Conservation (phyloP, 53 echinoderm and acorn worm genomes). For the Arbacia lixula region DNA sequence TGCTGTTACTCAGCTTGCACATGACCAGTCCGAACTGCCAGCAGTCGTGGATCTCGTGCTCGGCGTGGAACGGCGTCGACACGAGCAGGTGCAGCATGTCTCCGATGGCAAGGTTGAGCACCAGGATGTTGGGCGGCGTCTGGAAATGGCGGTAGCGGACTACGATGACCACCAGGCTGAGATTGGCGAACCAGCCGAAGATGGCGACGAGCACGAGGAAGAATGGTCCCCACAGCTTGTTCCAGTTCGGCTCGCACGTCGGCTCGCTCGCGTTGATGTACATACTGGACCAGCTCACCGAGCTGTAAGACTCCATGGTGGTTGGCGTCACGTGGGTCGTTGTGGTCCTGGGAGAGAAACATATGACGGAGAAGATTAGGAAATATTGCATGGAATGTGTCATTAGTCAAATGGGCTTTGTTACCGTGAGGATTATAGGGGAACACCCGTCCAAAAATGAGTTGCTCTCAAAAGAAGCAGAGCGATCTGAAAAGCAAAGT, state of each 20-base stretch:
- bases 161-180: slow-evolving; percentile 68
- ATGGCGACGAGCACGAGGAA: slow-evolving; percentile 48
- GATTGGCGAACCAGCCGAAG: slow-evolving; percentile 73
- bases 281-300: slow-evolving; percentile 24
- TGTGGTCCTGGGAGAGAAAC: slow-evolving; percentile 29
- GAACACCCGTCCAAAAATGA: no score
- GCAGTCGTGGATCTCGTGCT: slow-evolving; percentile 70
- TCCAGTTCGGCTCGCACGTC: slow-evolving; percentile 33
- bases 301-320: slow-evolving; percentile 56
- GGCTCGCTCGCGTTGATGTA: slow-evolving; percentile 11
- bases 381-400: no score
- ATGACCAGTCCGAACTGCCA: slow-evolving; percentile 60
- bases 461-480: no score
- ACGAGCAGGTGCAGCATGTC: slow-evolving; percentile 77
- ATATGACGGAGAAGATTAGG: neutral
- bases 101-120: slow-evolving; percentile 78
- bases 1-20: slow-evolving; percentile 73
- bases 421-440: no score
- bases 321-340: slow-evolving; percentile 12
- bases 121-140: slow-evolving; percentile 80
- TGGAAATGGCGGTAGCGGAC: slow-evolving; percentile 66
- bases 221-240: slow-evolving; percentile 51
- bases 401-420: no score
- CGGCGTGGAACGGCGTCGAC: slow-evolving; percentile 68
- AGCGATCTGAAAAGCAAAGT: no score